phyloP scores from a whole-genome alignment of 2,113 vertebrate genomes.

The Hydrolagus affinis region DNA sequence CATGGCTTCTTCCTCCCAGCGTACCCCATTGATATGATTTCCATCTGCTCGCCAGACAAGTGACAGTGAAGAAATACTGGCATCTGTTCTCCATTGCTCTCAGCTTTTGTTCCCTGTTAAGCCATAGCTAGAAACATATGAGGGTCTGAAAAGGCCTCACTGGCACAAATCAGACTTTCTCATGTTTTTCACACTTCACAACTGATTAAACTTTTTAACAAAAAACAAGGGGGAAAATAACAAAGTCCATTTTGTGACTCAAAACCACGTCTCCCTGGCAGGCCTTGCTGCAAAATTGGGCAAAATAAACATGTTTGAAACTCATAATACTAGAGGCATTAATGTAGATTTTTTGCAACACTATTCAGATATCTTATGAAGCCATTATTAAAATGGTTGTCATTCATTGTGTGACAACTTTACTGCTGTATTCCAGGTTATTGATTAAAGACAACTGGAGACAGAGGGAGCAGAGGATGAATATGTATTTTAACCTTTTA shows the following conservation, averaged over 20 bases:
- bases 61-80: slow-evolving; percentile 83
- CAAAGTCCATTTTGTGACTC: too few relatives aligned
- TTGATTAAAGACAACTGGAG: background rate
- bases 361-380: background rate
- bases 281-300: background rate
- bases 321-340: background rate
- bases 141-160: slow-evolving; percentile 65
- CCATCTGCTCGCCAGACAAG: slow-evolving; percentile 92
- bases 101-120: slow-evolving; percentile 71
- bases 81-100: slow-evolving; percentile 94
- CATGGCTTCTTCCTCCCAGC: slow-evolving; percentile 72
- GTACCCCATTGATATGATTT: slow-evolving; percentile 87
- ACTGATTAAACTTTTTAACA: background rate
- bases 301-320: background rate
- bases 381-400: background rate
- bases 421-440: background rate
- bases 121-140: slow-evolving; percentile 81
- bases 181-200: slow-evolving; percentile 71
- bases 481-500: background rate
- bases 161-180: slow-evolving; percentile 68
- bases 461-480: background rate
- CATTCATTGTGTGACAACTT: background rate
- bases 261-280: background rate
- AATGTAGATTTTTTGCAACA: background rate
- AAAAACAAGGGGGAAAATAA: background rate